A percentile compares a stretch with the other conserved stretches of the same genome.
Conservation (phyloP, 1,140 invertebrate species). For the Helicorthomorpha holstii region DNA sequence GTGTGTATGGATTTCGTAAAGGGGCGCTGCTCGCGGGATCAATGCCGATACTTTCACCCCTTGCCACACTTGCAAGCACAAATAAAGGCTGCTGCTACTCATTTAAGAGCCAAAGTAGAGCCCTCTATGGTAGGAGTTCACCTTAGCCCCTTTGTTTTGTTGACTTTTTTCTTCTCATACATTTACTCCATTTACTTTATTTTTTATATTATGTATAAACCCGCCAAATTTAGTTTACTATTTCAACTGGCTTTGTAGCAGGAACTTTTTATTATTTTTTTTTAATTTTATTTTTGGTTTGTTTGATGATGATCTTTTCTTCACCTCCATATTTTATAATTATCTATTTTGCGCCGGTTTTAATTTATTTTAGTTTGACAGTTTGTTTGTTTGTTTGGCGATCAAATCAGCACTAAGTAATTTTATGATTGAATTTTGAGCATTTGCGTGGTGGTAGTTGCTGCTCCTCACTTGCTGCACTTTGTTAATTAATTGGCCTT, state of each 20-base stretch:
- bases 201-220: background rate
- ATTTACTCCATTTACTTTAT: background rate
- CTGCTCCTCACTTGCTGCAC: background rate
- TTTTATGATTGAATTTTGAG: background rate
- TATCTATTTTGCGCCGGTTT: too few relatives aligned
- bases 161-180: constrained; percentile 16
- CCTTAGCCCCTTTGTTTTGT: background rate
- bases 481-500: too few relatives aligned
- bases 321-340: background rate
- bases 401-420: too few relatives aligned
- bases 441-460: background rate
- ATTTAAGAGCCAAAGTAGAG: constrained; percentile 52
- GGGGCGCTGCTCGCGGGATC: constrained; percentile 86
- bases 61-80: constrained; percentile 95
- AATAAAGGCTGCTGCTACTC: constrained; percentile 93
- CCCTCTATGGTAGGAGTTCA: constrained; percentile 47
- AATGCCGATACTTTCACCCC: constrained; percentile 94
- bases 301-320: background rate
- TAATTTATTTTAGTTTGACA: too few relatives aligned
- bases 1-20: constrained; percentile 98
- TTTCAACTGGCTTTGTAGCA: background rate
- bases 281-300: background rate
- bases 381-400: too few relatives aligned
- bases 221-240: background rate
- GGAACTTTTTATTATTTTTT: background rate